Percentiles rank a stretch among this genome's conserved stretches.
Evolutionary conservation across 2,888 invertebrate genomes (phyloP).

Genomic region (Cremastinae sp.): DNA sequence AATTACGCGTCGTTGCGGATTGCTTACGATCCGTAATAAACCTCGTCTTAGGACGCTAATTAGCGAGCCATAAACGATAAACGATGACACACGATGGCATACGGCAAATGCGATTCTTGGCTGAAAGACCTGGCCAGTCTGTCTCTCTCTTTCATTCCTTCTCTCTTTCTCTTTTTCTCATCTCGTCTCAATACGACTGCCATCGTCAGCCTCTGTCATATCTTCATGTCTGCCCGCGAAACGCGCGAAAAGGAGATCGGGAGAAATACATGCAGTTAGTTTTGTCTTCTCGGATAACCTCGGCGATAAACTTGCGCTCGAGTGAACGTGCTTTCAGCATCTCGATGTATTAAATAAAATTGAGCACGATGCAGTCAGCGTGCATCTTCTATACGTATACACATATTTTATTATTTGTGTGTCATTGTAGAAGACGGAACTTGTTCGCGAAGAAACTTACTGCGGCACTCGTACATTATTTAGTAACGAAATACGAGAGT

Average conservation of each 20-base stretch:
- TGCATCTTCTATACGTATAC: slow-evolving; percentile 14
- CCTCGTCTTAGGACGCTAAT: slow-evolving; percentile 74
- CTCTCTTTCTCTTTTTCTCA: background rate
- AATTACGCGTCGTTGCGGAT: slow-evolving; percentile 15
- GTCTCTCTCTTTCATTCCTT: background rate
- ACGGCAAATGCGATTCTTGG: slow-evolving; percentile 71
- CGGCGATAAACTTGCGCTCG: slow-evolving; percentile 73
- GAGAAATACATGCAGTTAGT: slow-evolving; percentile 76
- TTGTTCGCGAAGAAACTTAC: slow-evolving; percentile 12
- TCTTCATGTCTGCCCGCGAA: slow-evolving; percentile 3
- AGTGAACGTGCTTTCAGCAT: slow-evolving; percentile 37
- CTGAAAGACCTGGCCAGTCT: slow-evolving; percentile 6
- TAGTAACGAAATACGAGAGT: slow-evolving; percentile 21
- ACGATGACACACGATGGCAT: slow-evolving; percentile 72
- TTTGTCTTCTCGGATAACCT: slow-evolving; percentile 79
- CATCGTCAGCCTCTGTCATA: background rate
- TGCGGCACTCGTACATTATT: slow-evolving; percentile 2
- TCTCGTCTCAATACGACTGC: slow-evolving; percentile 2
- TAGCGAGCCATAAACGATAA: slow-evolving; percentile 78
- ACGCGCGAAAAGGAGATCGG: slow-evolving; percentile 45
- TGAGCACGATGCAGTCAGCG: slow-evolving; percentile 15
- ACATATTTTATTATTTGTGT: slow-evolving; percentile 41
- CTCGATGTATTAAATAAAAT: slow-evolving; percentile 54
- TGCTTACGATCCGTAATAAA: slow-evolving; percentile 68
- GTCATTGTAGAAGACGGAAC: slow-evolving; percentile 41